These are phyloP conservation scores for Rhagophthalmus giganteus DNA, from an alignment of 2,888 invertebrate genomes.

Conservation along the genomic window DNA sequence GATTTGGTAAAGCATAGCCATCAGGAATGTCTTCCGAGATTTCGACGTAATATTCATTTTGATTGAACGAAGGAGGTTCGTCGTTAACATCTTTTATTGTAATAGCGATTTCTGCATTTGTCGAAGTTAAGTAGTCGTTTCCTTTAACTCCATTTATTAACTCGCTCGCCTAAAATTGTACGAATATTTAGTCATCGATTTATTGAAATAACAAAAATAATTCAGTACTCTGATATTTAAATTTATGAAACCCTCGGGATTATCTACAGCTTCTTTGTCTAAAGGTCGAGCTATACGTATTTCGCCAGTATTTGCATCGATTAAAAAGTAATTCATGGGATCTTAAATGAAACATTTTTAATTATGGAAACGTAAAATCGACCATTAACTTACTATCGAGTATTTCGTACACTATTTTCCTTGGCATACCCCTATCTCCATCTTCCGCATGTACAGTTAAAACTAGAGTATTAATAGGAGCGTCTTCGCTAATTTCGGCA, in stretches of 20 bases:
- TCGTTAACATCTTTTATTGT: conserved; percentile 89
- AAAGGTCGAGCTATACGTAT: conserved; percentile 80
- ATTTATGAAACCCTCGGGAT: conserved; percentile 77
- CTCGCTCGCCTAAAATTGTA: conserved; percentile 71
- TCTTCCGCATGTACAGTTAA: conserved; percentile 81
- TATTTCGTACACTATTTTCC: conserved; percentile 76
- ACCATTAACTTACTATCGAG: conserved; percentile 70
- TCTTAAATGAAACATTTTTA: conserved; percentile 59
- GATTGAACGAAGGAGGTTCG: conserved; percentile 82
- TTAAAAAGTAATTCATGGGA: conserved; percentile 82
- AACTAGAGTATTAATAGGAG: conserved; percentile 79
- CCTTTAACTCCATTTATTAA: conserved; percentile 72
- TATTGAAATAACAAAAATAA: too few species aligned
- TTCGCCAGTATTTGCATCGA: conserved; percentile 79
- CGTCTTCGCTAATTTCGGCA: conserved; percentile 79
- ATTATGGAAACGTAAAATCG: background rate
- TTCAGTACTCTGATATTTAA: conserved; percentile 76
- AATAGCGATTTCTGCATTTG: conserved; percentile 74
- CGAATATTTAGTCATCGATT: too few species aligned
- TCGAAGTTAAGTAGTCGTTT: conserved; percentile 68
- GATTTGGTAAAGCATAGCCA: conserved; percentile 77
- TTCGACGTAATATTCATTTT: conserved; percentile 76
- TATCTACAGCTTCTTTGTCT: conserved; percentile 80
- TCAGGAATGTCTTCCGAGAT: conserved; percentile 81
- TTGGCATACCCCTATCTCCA: conserved; percentile 81